Percentiles rank a stretch among this genome's conserved stretches.
These are phyloP conservation scores for Melitaea cinxia DNA, from an alignment of 1,140 invertebrate species.

Conservation along the genomic window DNA sequence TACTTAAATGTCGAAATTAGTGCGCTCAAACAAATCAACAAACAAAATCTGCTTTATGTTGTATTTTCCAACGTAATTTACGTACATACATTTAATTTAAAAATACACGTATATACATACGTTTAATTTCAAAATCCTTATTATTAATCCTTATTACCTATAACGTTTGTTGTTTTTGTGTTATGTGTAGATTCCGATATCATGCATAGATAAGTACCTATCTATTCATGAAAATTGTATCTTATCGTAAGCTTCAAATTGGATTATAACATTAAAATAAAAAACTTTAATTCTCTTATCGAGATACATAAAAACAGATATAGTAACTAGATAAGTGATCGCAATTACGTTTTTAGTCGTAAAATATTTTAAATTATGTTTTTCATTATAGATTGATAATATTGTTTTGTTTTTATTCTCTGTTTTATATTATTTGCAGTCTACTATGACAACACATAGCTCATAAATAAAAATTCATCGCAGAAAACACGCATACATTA, in stretches of 20 bases:
- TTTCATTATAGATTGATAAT: neutral
- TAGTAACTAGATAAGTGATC: conserved; percentile 6
- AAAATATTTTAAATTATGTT: neutral
- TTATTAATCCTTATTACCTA: too few species aligned
- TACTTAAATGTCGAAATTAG: too few species aligned
- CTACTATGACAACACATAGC: neutral
- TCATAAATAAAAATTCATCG: neutral
- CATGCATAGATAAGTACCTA: neutral
- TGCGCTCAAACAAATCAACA: too few species aligned
- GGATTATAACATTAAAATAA: conserved; percentile 1
- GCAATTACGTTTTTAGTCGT: neutral
- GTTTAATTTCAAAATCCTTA: too few species aligned
- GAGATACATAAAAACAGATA: neutral
- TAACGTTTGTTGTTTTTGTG: too few species aligned
- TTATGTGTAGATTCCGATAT: neutral
- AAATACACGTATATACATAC: too few species aligned
- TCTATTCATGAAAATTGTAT: neutral
- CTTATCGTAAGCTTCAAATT: neutral
- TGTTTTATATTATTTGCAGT: neutral
- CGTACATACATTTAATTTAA: too few species aligned
- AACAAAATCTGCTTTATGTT: too few species aligned
- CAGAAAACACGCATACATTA: neutral
- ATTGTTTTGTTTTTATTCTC: neutral
- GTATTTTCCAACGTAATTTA: too few species aligned
- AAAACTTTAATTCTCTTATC: neutral